Conservation (phyloP, 2,797 vertebrate genomes). For the Pseudochirops corinnae region DNA sequence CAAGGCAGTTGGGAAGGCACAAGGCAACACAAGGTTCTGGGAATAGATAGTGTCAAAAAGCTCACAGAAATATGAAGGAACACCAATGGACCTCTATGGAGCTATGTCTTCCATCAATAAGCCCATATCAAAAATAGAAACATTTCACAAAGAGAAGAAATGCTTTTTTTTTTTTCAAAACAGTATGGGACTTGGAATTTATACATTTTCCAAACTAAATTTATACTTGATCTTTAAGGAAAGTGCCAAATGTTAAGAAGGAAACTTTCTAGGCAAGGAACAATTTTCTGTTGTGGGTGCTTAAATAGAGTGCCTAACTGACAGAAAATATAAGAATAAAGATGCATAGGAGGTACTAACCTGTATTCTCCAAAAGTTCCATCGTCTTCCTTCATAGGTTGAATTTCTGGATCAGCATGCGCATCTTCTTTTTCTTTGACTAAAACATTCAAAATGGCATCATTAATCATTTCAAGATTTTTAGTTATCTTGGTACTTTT, state of each 20-base stretch:
- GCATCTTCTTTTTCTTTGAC: constrained; percentile 99
- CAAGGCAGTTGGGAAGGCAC: neutral
- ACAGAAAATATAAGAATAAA: neutral
- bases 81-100: neutral
- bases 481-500: neutral
- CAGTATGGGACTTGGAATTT: neutral
- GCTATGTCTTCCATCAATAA: neutral
- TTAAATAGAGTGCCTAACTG: neutral
- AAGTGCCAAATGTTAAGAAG: neutral
- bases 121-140: neutral
- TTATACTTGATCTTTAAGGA: neutral
- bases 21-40: neutral
- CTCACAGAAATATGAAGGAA: neutral
- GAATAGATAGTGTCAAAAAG: neutral
- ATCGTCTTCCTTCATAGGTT: constrained; percentile 99
- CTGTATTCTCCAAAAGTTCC: constrained; percentile 99
- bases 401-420: constrained; percentile 97
- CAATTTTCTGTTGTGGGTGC: neutral
- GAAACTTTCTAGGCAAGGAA: neutral
- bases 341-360: constrained; percentile 87
- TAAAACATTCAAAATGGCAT: constrained; percentile 78
- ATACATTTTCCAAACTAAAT: constrained; percentile 14
- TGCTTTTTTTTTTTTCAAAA: constrained; percentile 6
- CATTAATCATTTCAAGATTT: constrained; percentile 28
- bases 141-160: constrained; percentile 36